Conservation (phyloP, 2,888 invertebrate species). For the Rhagophthalmus giganteus region DNA sequence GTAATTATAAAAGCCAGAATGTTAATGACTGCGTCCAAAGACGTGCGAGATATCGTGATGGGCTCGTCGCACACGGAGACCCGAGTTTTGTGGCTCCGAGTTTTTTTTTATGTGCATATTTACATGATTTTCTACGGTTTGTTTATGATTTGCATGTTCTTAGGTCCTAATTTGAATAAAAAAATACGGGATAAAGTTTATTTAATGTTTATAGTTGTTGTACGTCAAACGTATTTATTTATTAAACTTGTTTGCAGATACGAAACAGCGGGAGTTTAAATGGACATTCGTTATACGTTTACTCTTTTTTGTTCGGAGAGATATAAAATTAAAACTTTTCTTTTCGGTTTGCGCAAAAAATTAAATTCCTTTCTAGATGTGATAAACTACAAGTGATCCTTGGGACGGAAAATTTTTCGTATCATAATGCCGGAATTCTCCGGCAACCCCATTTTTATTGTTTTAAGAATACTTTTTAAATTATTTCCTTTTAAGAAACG, state of each 20-base stretch:
- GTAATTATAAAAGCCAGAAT: constrained; percentile 38
- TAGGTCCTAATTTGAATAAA: constrained; percentile 20
- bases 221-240: constrained; percentile 24
- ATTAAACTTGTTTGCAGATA: constrained; percentile 23
- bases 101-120: constrained; percentile 3
- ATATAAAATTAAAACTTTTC: no score
- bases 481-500: no score
- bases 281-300: constrained; percentile 20
- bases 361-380: no score
- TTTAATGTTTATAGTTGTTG: constrained; percentile 25
- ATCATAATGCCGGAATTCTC: no score
- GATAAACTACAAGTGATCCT: no score
- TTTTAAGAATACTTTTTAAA: no score
- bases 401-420: no score
- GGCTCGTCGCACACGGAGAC: constrained; percentile 15
- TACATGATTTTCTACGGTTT: constrained; percentile 1
- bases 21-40: constrained; percentile 33
- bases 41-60: constrained; percentile 20
- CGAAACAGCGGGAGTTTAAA: constrained; percentile 23
- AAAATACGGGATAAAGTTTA: constrained; percentile 8
- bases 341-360: no score
- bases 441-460: no score
- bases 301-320: no score
- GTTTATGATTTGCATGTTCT: constrained; percentile 16
- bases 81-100: constrained; percentile 11